phyloP scores from a whole-genome alignment of 2,888 invertebrate species.

The Nemoura dubitans region DNA sequence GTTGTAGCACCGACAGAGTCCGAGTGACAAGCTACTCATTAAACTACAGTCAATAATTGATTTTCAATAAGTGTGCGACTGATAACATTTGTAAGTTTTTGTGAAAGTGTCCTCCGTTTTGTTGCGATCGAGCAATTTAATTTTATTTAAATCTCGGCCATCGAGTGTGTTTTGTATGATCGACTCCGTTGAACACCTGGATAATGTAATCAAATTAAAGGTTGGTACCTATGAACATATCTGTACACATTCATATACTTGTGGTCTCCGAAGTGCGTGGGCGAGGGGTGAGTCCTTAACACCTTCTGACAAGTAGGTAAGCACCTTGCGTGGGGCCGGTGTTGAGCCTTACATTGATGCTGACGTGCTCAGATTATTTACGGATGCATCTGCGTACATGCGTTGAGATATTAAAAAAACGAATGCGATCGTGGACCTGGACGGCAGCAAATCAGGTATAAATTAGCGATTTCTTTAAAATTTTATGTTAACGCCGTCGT shows the following conservation, averaged over 20 bases:
- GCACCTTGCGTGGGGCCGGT: background rate
- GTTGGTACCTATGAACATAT: background rate
- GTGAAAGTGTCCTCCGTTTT: constrained; percentile 22
- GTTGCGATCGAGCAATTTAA: background rate
- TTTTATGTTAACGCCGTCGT: background rate
- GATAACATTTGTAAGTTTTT: constrained; percentile 18
- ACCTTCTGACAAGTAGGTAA: background rate
- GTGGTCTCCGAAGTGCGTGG: background rate
- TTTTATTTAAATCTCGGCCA: constrained; percentile 9
- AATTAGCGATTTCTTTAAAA: too few relatives aligned
- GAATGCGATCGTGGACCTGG: too few relatives aligned
- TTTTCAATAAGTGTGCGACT: constrained; percentile 38
- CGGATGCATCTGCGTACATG: too few relatives aligned
- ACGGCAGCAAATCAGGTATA: too few relatives aligned
- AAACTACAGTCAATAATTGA: constrained; percentile 4
- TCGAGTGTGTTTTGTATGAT: constrained; percentile 23
- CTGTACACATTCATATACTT: background rate
- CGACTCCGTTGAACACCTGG: constrained; percentile 15
- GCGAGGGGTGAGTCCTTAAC: background rate
- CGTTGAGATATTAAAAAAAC: too few relatives aligned
- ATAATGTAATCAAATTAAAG: constrained; percentile 20
- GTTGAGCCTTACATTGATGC: background rate
- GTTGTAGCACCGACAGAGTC: constrained; percentile 32
- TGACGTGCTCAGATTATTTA: background rate
- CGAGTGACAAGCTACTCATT: background rate